Percentiles rank a stretch among this genome's conserved stretches.
phyloP scores from a whole-genome alignment of 2,113 vertebrate genomes.

The Euleptes europaea region DNA sequence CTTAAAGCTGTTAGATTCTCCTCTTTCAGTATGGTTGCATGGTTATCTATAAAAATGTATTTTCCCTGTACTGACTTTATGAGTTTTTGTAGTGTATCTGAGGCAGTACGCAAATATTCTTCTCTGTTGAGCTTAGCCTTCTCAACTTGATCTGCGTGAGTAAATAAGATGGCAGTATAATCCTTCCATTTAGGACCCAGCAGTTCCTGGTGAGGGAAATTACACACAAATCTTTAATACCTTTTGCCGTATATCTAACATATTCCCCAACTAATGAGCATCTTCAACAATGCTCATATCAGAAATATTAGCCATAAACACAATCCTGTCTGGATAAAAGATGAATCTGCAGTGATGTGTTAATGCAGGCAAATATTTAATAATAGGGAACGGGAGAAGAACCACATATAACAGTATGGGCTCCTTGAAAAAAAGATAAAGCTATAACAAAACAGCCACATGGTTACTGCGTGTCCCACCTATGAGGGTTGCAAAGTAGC shows the following conservation, averaged over 20 bases:
- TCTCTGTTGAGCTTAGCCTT: slow-evolving; percentile 67
- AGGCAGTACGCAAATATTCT: slow-evolving; percentile 64
- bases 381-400: neutral
- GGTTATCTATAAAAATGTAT: slow-evolving; percentile 78
- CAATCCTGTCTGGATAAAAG: neutral
- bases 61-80: slow-evolving; percentile 66
- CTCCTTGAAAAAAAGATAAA: neutral
- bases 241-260: neutral
- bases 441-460: neutral
- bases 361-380: neutral
- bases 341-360: neutral
- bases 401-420: neutral
- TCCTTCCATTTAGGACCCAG: slow-evolving; percentile 80
- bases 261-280: neutral
- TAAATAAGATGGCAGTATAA: slow-evolving; percentile 80
- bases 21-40: slow-evolving; percentile 52
- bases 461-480: neutral
- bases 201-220: slow-evolving; percentile 76
- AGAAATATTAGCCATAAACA: too few species aligned
- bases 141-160: slow-evolving; percentile 78
- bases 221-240: slow-evolving; percentile 8
- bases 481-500: neutral
- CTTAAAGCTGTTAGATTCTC: slow-evolving; percentile 73
- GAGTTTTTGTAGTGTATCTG: slow-evolving; percentile 70
- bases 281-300: neutral